phyloP scores from a whole-genome alignment of 2,797 vertebrate species.

The Labroides dimidiatus region DNA sequence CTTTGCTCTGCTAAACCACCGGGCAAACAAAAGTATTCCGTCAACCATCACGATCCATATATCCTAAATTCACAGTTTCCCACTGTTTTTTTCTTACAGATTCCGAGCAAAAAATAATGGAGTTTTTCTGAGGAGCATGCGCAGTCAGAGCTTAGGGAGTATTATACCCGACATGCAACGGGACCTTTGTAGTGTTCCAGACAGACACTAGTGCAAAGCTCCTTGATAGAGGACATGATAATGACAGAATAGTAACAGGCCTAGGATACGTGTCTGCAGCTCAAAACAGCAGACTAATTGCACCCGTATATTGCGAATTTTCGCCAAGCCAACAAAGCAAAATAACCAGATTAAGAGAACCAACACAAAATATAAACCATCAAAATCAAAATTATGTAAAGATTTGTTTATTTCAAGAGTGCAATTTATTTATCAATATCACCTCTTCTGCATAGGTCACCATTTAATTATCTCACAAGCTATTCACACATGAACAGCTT shows the following conservation, averaged over 20 bases:
- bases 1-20: constrained; percentile 46
- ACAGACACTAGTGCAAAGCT: constrained; percentile 63
- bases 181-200: constrained; percentile 80
- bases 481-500: no score
- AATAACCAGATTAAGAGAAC: neutral
- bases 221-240: constrained; percentile 62
- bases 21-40: constrained; percentile 44
- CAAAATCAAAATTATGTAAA: no score
- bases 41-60: constrained; percentile 69
- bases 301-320: neutral
- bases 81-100: constrained; percentile 82
- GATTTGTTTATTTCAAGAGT: no score
- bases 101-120: constrained; percentile 91
- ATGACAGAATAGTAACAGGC: constrained; percentile 50
- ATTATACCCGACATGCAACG: constrained; percentile 82
- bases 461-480: no score
- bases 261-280: constrained; percentile 24
- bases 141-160: constrained; percentile 70
- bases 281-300: neutral
- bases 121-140: constrained; percentile 90
- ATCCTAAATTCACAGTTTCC: constrained; percentile 84
- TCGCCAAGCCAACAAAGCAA: neutral
- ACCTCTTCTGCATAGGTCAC: no score
- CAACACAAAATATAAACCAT: no score
- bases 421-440: no score